Conservation (phyloP, 2,888 invertebrate species). For the Cephus pygmeus region DNA sequence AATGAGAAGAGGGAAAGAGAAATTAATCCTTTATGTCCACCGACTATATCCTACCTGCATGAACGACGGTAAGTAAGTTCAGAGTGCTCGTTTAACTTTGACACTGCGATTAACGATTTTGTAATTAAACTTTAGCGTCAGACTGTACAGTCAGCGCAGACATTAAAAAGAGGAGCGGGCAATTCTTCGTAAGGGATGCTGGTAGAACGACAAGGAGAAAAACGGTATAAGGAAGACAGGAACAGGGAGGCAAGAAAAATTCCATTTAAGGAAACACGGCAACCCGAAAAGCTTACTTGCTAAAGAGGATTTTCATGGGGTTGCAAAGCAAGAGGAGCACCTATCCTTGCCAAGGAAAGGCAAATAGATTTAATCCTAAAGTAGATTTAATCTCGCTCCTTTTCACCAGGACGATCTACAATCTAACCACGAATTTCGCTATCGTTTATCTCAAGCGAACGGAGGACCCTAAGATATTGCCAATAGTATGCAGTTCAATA, state of each 20-base stretch:
- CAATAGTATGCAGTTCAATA: neutral
- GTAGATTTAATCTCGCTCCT: slow-evolving; percentile 39
- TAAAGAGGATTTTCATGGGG: slow-evolving; percentile 28
- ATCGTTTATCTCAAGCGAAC: neutral
- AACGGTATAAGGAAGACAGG: slow-evolving; percentile 1
- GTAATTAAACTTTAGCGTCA: neutral
- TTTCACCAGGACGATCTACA: neutral
- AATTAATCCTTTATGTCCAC: neutral
- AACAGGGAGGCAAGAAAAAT: slow-evolving; percentile 13
- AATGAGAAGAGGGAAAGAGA: neutral
- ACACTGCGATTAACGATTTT: neutral
- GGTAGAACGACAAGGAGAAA: slow-evolving; percentile 11
- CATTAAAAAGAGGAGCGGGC: neutral
- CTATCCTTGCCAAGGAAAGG: slow-evolving; percentile 34
- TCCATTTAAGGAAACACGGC: slow-evolving; percentile 39
- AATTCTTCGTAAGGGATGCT: neutral
- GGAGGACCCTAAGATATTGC: neutral
- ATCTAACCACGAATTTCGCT: neutral
- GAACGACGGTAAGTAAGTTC: neutral
- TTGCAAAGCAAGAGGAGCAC: slow-evolving; percentile 21
- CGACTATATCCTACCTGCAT: neutral
- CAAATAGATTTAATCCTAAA: slow-evolving; percentile 48
- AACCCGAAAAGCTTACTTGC: slow-evolving; percentile 37
- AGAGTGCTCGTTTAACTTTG: neutral
- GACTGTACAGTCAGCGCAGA: neutral